Base-by-base conservation (phyloP, 2,797 vertebrate genomes). In the Sebastolobus altivelis region DNA sequence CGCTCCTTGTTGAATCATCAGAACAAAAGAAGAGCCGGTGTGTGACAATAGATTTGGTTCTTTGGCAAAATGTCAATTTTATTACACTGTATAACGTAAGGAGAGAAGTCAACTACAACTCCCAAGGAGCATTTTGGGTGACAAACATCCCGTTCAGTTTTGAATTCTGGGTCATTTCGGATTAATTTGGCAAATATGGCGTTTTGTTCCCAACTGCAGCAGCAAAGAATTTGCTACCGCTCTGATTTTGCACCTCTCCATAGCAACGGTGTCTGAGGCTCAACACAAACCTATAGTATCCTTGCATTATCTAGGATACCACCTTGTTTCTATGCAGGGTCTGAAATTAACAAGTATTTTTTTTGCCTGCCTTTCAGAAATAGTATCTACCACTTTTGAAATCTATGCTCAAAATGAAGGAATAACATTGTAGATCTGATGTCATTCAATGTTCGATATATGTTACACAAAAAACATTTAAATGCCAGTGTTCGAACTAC, bases 371-470 rank as follows among this genome's bases (percentile, higher is more conserved):
- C 2, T 43, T 43, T 16, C 40, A 16, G 40, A 43, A 43, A 43
- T 43, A 16, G 14, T 16, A 43, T 43, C 14, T 3, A 43, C 40
- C 40, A 43, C 16, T 46, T 46, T 2, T 43, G 6, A 18, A 46
- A 46, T 46, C 43, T 18, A 18, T 18, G 43, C 43, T 46, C 43
- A 46, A 46, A 46, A 46, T 46, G 40, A 43, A 43, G 40, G 40
- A 43, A 43, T 43, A 1, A 1, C 40, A 16, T 43, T 43, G 16
- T 43, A 16, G 40, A 16, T 16, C 16, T 43, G 0, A 43, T 43
- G 14, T 43, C 14, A 43, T 43, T 43, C 0, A 43, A 0, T 7
- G 40, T 43, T 43, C 0, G 40, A 43, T 43, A 43, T 43, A 43
- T 43, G 16, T 43, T 43, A 43, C 0, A 43, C 16, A 1, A 43